Conservation (phyloP, 2,888 invertebrate species). For the Dasysyrphus tricinctus region DNA sequence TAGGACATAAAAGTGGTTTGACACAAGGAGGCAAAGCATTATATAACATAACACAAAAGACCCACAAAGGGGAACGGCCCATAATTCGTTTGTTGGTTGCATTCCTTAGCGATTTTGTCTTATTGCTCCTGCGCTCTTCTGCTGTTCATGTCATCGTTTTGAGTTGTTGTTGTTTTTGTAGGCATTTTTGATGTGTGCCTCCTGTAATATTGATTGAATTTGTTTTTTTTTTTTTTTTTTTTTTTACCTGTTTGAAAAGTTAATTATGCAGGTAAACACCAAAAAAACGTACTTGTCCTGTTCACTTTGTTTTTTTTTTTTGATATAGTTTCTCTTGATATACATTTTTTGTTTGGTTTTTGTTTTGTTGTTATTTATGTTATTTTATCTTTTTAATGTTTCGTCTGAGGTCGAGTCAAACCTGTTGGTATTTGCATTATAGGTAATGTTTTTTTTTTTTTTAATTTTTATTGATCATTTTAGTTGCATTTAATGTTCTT, state of each 20-base stretch:
- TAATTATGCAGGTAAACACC: constrained; percentile 70
- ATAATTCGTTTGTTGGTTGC: constrained; percentile 60
- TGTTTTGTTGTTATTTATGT: constrained; percentile 13
- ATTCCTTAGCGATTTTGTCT: constrained; percentile 66
- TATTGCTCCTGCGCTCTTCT: constrained; percentile 29
- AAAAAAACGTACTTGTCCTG: constrained; percentile 41
- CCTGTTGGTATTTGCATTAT: constrained; percentile 33
- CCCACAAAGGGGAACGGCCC: constrained; percentile 61
- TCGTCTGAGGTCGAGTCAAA: constrained; percentile 30
- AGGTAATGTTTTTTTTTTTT: not conserved
- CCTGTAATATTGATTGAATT: constrained; percentile 69
- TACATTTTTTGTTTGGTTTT: not conserved
- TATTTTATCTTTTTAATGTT: constrained; percentile 24
- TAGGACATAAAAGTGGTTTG: constrained; percentile 31
- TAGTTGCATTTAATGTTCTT: constrained; percentile 7
- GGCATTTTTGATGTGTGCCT: constrained; percentile 42
- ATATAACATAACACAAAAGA: constrained; percentile 61
- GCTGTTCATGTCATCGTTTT: constrained; percentile 15
- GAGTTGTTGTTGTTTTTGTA: constrained; percentile 20
- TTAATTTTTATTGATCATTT: constrained; percentile 23
- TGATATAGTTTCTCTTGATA: not conserved
- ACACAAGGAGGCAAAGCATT: constrained; percentile 49
- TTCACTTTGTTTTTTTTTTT: not conserved
- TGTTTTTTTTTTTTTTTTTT: constrained; percentile 26
- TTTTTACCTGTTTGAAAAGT: constrained; percentile 70